Evolutionary conservation across 1,140 invertebrate species (phyloP).

Genomic region (Brachionus paranguensis): DNA sequence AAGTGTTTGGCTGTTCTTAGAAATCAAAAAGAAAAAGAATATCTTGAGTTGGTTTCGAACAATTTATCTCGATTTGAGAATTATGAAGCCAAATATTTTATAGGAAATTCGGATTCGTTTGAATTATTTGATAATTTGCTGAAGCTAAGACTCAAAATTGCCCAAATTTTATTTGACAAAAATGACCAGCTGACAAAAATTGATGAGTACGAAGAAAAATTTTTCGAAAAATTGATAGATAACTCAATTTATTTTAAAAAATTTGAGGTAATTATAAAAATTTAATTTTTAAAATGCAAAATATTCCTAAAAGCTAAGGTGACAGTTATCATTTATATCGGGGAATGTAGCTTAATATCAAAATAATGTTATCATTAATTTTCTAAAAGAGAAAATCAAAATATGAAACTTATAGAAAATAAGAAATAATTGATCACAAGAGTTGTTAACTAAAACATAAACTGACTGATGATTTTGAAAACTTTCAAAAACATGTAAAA

Average conservation of each 20-base stretch:
- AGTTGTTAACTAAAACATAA: too few species aligned
- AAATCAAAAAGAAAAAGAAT: neutral
- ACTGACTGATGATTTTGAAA: too few species aligned
- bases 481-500: too few species aligned
- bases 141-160: neutral
- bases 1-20: neutral
- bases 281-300: neutral
- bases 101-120: neutral
- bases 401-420: too few species aligned
- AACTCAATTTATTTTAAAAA: constrained; percentile 19
- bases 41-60: neutral
- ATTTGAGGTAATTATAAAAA: neutral
- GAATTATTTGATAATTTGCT: neutral
- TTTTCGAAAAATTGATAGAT: neutral
- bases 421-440: too few species aligned
- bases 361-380: too few species aligned
- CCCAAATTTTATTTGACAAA: neutral
- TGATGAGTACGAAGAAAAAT: neutral
- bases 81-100: neutral
- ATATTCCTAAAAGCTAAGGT: too few species aligned
- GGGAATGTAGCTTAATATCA: too few species aligned
- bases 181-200: neutral
- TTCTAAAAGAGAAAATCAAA: too few species aligned
- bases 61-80: neutral
- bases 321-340: too few species aligned